phyloP scores from a whole-genome alignment of 1,140 invertebrate genomes.

The Oedothorax gibbosus region DNA sequence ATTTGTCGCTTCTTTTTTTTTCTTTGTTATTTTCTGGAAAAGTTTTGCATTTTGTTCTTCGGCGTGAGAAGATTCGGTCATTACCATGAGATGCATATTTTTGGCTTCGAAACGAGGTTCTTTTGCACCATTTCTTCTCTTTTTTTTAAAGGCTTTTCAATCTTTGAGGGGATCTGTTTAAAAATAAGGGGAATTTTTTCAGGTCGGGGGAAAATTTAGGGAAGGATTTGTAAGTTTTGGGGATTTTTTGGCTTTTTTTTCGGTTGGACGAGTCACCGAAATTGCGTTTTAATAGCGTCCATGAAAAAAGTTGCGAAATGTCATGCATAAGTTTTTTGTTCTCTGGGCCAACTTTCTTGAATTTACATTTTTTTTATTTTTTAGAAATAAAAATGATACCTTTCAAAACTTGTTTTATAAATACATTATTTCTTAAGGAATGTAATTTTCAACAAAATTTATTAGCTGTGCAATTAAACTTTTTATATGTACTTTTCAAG shows the following conservation, averaged over 20 bases:
- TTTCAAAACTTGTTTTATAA: no score
- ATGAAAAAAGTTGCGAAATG: no score
- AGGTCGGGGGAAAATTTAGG: neutral
- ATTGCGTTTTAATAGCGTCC: slow-evolving; percentile 3
- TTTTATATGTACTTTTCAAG: no score
- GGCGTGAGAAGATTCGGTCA: slow-evolving; percentile 41
- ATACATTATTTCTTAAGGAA: no score
- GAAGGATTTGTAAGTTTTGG: neutral
- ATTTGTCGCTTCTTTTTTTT: slow-evolving; percentile 29
- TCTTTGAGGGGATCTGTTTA: slow-evolving; percentile 34
- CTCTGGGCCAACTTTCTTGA: no score
- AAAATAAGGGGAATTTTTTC: slow-evolving; percentile 32
- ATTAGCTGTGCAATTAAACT: no score
- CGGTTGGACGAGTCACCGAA: neutral
- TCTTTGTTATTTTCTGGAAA: neutral
- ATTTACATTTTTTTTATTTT: no score
- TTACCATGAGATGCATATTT: slow-evolving; percentile 56
- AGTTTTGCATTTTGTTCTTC: slow-evolving; percentile 55
- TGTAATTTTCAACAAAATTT: no score
- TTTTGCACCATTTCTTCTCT: neutral
- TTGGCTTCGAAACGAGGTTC: neutral
- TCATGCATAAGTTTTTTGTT: no score
- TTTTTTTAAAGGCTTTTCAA: slow-evolving; percentile 14
- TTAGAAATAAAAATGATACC: no score
- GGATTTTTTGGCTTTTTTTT: neutral